Evolutionary conservation across 92 coral and sea anemone genomes (phyloP), one percentile per base, ranked within the genome.

Genomic region (Phymanthus crucifer): DNA sequence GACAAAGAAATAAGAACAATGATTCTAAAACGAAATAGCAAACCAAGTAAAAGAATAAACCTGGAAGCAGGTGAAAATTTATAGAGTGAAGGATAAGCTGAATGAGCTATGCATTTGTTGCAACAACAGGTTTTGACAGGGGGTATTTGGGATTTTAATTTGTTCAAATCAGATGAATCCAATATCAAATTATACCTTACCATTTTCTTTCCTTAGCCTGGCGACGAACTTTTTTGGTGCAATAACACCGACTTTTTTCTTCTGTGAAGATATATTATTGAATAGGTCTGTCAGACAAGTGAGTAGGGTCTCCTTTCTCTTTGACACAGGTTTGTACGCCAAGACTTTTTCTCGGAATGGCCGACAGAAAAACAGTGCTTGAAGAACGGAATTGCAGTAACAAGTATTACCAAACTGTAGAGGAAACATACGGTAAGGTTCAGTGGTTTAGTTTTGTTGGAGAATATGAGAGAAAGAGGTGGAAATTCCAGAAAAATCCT

Each of bases 221-320:
- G 98, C 93, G 0, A 95, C 98, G 75, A 95, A 95, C 78, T 95
- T 95, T 78, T 95, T 95, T 17, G 98, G 98, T 66, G 98, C 98
- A 72, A 95, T 87, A 34, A 95, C 95, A 38, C 98, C 98, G 47
- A 95, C 98, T 83, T 95, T 95, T 70, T 92, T 95, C 87, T 95
- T 95, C 87, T 95, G 98, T 34, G 98, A 91, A 17, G 97, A 94
- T 34, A 95, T 94, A 81, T 91, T 93, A 47, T 89, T 92, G 83
- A 95, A 95, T 80, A 95, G 88, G 79, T 95, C 98, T 37, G 98
- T 93, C 76, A 95, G 80, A 78, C 98, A 95, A 58, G 98, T 95
- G 32, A 95, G 80, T 35, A 95, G 71, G 32, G 98, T 88, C 79
- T 95, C 98, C 50, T 95, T 95, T 67, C 98, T 85, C 82, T 95